phyloP scores from a whole-genome alignment of 2,113 vertebrate species.

The Anolis carolinensis region DNA sequence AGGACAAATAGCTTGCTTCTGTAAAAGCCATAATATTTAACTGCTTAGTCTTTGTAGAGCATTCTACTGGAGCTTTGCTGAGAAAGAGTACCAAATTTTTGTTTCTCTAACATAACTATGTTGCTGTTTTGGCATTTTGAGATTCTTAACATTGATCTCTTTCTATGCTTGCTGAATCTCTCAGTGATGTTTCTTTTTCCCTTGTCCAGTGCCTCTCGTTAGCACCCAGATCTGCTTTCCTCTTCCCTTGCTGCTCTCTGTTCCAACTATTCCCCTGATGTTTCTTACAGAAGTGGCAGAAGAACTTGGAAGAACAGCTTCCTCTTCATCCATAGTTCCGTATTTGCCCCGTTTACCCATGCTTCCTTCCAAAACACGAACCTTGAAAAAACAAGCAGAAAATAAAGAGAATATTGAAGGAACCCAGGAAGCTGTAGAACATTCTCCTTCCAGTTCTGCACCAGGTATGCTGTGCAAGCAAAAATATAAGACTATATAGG shows the following conservation, averaged over 20 bases:
- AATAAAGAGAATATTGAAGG: slow-evolving; percentile 98
- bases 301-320: slow-evolving; percentile 92
- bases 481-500: background rate
- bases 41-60: background rate
- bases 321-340: slow-evolving; percentile 83
- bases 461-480: slow-evolving; percentile 68
- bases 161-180: background rate
- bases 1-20: background rate
- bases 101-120: background rate
- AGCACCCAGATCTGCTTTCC: background rate
- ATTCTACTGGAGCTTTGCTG: background rate
- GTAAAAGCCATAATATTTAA: background rate
- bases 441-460: slow-evolving; percentile 75
- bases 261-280: slow-evolving; percentile 2
- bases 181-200: background rate
- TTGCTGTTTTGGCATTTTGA: background rate
- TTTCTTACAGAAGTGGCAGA: slow-evolving; percentile 89
- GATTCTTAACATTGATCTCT: background rate
- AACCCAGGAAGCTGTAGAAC: slow-evolving; percentile 78
- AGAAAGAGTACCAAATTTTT: background rate
- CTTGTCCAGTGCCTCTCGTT: slow-evolving; percentile 14
- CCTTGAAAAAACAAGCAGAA: slow-evolving; percentile 91
- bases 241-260: background rate
- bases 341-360: slow-evolving; percentile 87
- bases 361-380: slow-evolving; percentile 92